Percentiles rank a stretch among this genome's conserved stretches.
Evolutionary conservation across 2,888 invertebrate genomes (phyloP).

Genomic region (Watsonalla cultraria): DNA sequence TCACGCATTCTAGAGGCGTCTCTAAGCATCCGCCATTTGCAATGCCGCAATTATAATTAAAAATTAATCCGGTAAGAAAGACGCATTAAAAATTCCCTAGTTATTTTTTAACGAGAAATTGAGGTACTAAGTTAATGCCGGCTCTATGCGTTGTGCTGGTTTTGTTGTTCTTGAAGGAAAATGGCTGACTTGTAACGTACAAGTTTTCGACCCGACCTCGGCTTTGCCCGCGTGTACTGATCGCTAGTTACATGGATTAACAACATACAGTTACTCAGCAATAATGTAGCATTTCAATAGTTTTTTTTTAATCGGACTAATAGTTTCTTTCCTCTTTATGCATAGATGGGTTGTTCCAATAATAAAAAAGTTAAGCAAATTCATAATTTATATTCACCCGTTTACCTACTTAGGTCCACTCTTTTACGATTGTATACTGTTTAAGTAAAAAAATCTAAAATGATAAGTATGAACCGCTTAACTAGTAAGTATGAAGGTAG

Average conservation of each 20-base stretch:
- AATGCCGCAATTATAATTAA: slow-evolving; percentile 69
- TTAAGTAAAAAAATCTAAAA: background rate
- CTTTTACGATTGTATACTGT: background rate
- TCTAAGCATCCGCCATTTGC: slow-evolving; percentile 50
- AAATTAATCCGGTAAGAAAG: slow-evolving; percentile 61
- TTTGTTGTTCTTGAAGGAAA: slow-evolving; percentile 10
- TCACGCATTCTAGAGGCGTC: slow-evolving; percentile 59
- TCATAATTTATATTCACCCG: too few species aligned
- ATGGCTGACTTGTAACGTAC: too few species aligned
- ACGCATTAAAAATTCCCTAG: slow-evolving; percentile 42
- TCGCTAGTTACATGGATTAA: too few species aligned
- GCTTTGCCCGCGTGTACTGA: too few species aligned
- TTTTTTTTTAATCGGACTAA: too few species aligned
- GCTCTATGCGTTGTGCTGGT: slow-evolving; percentile 9
- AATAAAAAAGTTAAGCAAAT: too few species aligned
- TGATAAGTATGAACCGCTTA: background rate
- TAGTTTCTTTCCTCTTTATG: too few species aligned
- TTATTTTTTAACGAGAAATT: slow-evolving; percentile 33
- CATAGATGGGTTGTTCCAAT: too few species aligned
- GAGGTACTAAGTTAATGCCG: slow-evolving; percentile 28
- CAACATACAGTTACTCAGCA: too few species aligned
- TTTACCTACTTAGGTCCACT: too few species aligned
- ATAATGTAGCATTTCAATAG: too few species aligned
- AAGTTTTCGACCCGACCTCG: too few species aligned
- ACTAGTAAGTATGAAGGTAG: background rate